Conservation (phyloP, 2,888 invertebrate genomes). For the Oligia strigilis region DNA sequence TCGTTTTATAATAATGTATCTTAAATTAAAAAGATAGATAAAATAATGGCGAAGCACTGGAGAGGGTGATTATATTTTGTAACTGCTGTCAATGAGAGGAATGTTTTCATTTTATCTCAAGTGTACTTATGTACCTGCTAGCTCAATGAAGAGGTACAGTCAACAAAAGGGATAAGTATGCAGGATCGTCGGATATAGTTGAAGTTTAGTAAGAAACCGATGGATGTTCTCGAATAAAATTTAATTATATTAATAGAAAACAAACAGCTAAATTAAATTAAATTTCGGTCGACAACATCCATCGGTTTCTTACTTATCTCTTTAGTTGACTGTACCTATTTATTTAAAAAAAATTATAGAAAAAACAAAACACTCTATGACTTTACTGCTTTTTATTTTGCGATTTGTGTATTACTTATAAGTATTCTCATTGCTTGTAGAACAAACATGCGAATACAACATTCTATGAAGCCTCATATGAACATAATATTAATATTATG, state of each 20-base stretch:
- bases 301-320: too few relatives aligned
- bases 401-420: too few relatives aligned
- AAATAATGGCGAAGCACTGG: constrained; percentile 31
- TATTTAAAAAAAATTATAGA: not conserved
- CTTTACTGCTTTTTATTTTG: constrained; percentile 16
- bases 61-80: constrained; percentile 50
- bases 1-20: constrained; percentile 34
- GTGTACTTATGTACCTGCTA: constrained; percentile 12
- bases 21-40: constrained; percentile 29
- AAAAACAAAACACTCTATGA: not conserved
- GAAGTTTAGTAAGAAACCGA: too few relatives aligned
- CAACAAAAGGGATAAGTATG: too few relatives aligned
- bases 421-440: too few relatives aligned
- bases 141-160: constrained; percentile 1
- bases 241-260: too few relatives aligned
- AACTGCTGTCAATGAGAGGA: constrained; percentile 22
- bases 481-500: constrained; percentile 12
- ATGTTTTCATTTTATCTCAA: constrained; percentile 24
- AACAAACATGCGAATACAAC: not conserved
- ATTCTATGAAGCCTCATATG: not conserved
- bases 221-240: too few relatives aligned
- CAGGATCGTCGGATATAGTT: too few relatives aligned
- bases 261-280: too few relatives aligned
- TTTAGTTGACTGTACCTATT: not conserved
- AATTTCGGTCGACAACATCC: too few relatives aligned